Evolutionary conservation across 2,888 invertebrate species (phyloP).

Genomic region (Entomobrya multifasciata): DNA sequence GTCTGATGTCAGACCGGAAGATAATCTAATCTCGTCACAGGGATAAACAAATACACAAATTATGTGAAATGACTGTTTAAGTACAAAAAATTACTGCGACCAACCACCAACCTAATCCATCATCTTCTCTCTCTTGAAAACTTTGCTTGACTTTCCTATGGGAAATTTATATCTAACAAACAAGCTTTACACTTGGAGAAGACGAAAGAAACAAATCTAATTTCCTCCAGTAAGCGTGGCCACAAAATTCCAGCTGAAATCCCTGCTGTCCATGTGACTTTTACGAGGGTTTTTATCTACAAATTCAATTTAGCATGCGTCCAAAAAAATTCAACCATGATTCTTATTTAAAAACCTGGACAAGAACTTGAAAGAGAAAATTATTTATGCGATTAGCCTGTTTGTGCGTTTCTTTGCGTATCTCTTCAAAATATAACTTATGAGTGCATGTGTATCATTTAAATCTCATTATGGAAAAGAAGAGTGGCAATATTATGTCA

Average conservation of each 20-base stretch:
- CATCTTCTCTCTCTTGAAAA: conserved; percentile 39
- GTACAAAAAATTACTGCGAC: background rate
- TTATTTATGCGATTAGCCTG: background rate
- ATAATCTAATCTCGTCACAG: conserved; percentile 81
- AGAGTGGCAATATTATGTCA: conserved; percentile 30
- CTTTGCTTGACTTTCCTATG: conserved; percentile 37
- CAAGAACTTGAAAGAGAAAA: background rate
- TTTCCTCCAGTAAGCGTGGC: conserved; percentile 19
- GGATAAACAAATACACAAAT: conserved; percentile 59
- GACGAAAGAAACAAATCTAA: conserved; percentile 1
- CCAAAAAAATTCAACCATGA: background rate
- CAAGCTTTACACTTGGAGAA: background rate
- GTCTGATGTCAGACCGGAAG: conserved; percentile 95
- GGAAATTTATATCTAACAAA: background rate
- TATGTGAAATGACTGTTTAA: conserved; percentile 1
- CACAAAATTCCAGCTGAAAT: conserved; percentile 33
- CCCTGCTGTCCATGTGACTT: conserved; percentile 62
- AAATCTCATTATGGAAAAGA: conserved; percentile 49
- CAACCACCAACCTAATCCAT: conserved; percentile 53
- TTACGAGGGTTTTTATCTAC: conserved; percentile 56
- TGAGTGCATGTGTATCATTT: conserved; percentile 41
- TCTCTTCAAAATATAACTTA: conserved; percentile 9
- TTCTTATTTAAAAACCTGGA: no score
- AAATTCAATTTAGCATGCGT: conserved; percentile 61
- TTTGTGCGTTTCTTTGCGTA: conserved; percentile 1